Base-by-base conservation (phyloP, 2,797 vertebrate species). In the Micrastur ruficollis region DNA sequence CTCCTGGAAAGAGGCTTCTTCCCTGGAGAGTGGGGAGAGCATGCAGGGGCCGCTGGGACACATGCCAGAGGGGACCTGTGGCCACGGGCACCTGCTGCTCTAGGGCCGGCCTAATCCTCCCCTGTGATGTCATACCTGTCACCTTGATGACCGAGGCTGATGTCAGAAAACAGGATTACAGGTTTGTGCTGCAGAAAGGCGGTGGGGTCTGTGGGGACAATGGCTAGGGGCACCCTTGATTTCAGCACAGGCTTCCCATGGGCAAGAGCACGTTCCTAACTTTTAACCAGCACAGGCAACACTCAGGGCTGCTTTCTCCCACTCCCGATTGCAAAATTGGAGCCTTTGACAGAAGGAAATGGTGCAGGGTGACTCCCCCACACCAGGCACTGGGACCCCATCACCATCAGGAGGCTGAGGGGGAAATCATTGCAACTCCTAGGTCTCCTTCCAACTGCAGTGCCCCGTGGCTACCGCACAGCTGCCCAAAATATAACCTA, bases 1-100 rank as follows among this genome's bases (percentile, higher is more conserved):
- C 96, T 97, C 96, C 96, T 97, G 96, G 95, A 96, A 96, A 89
- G 56, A 96, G 67, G 20, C 36, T 96, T 16, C n/a, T 71, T 91
- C 92, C 94, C 91, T 80, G 32, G 85, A 95, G 94, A 92, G 73
- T 3, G 9, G 16, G 0, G 0, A 31, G 17, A 86, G 72, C 2
- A 0, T 1, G 8, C 44, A 6, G 27, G 47, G 47, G 44, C 52
- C 0, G 0, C 20, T 0, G 1, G 74, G 84, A 85, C 12, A 2
- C 4, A 0, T 5, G 38, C 50, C 81, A 74, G 65, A 71, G 61
- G 42, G 40, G 32, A 52, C 72, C 83, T 46, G 67, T 0, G 0
- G 74, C 70, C 73, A 61, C n/a, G 2, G 0, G 38, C 83, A 68
- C 78, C 78, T 66, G 89, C 81, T 87, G 74, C 53, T 65, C 56